Base-by-base conservation (phyloP, 2,113 vertebrate genomes). In the Ramphastos sulfuratus region DNA sequence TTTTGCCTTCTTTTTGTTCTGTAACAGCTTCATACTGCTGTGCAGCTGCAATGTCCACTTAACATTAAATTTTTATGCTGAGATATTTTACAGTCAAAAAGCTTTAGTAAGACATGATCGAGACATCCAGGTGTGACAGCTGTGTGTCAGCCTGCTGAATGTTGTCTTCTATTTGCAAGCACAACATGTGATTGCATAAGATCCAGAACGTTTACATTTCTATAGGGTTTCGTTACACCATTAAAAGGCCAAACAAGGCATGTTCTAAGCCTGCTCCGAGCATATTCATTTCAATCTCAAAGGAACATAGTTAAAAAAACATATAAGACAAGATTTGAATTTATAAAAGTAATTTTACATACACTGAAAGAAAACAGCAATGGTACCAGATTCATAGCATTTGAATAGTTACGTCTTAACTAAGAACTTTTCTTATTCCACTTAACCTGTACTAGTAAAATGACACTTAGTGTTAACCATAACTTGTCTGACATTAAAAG, bases 141-240 rank as follows among this genome's bases (percentile, higher is more conserved):
- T 67, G 74, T 66, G 75, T 2, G 10, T 52, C 72, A 93, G 56
- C 11, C 37, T 11, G 5, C 27, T 90, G 14, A 7, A 48, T 20
- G 28, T 44, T 33, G 9, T 18, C n/a, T 61, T 86, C 23, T 44
- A 33, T 46, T 63, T 28, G 69, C 7, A 44, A 89, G 54, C 46
- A 19, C 6, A 35, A 63, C 25, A 46, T 4, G 56, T 0, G 0
- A 18, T 30, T 54, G 39, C 2, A 0, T 21, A 67, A 82, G 12
- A 79, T 10, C 18, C 35, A 54, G 70, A 89, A 44, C 7, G 10
- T n/a, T 44, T 46, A 5, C 37, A 64, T 44, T 71, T 71, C 60
- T 64, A 15, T 7, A 58, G 54, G 8, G 21, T 39, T 87, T 70
- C 13, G n/a, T 21, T 56, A 24, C 7, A 9, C 4, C 16, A 10